A percentile compares a stretch with the other conserved stretches of the same genome.
These are phyloP conservation scores for Rostratula benghalensis DNA, from an alignment of 2,113 vertebrate species.

Conservation along the genomic window DNA sequence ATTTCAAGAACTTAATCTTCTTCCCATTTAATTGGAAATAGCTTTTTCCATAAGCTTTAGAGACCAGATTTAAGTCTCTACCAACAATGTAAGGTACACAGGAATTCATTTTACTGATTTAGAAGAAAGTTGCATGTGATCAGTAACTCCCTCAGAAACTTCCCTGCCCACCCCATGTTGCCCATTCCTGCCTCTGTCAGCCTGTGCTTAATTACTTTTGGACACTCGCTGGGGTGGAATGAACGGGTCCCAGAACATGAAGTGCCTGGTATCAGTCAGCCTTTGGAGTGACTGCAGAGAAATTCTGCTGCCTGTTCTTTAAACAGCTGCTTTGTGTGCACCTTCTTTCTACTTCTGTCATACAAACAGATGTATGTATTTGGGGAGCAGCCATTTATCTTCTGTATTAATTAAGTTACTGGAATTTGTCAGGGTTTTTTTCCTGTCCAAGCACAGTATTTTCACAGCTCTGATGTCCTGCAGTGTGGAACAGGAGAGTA, in stretches of 20 bases:
- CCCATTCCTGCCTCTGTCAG: not conserved
- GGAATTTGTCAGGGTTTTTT: not conserved
- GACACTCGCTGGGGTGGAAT: not conserved
- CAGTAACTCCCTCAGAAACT: not conserved
- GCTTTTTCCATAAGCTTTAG: not conserved
- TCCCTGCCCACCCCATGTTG: not conserved
- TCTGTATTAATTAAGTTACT: not conserved
- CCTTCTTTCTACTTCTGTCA: not conserved
- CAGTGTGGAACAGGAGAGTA: not conserved
- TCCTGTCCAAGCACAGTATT: not conserved
- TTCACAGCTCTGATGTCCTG: not conserved
- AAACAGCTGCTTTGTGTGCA: not conserved
- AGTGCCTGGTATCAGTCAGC: not conserved
- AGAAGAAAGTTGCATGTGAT: not conserved
- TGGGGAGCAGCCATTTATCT: not conserved
- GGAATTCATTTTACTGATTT: not conserved
- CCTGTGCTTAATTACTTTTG: not conserved
- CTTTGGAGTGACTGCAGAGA: not conserved
- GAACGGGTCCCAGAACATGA: not conserved
- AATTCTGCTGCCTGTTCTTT: not conserved
- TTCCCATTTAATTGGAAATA: not conserved
- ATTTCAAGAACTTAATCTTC: not conserved
- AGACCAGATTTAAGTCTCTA: not conserved
- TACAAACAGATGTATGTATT: not conserved
- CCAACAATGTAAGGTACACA: rapidly evolving